These are phyloP conservation scores for Zaprionus capensis DNA, from an alignment of 1,140 invertebrate genomes.

Conservation along the genomic window DNA sequence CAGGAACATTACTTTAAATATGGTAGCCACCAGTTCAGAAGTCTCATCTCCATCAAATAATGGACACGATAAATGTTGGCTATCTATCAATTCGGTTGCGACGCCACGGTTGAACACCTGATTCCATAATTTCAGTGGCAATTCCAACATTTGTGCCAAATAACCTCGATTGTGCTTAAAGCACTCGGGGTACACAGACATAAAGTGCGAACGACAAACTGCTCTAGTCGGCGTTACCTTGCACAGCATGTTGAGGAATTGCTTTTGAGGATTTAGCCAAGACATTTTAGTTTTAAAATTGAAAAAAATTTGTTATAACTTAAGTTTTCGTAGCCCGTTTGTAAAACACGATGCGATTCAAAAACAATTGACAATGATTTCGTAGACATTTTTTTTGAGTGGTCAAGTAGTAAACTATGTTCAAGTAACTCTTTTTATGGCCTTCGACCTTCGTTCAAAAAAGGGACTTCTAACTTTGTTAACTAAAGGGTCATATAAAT, in stretches of 20 bases:
- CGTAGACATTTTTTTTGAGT: not conserved
- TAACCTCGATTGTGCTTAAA: not conserved
- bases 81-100: not conserved
- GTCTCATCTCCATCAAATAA: constrained; percentile 4
- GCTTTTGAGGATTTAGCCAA: constrained; percentile 22
- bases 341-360: not conserved
- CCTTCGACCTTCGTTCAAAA: too few relatives aligned
- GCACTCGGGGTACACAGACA: constrained; percentile 22
- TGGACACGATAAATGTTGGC: not conserved
- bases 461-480: too few relatives aligned
- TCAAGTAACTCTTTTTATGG: too few relatives aligned
- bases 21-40: not conserved
- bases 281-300: constrained; percentile 25
- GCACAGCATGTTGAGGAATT: constrained; percentile 15
- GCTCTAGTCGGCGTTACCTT: constrained; percentile 10
- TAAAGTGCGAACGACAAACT: constrained; percentile 22
- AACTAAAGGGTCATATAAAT: too few relatives aligned
- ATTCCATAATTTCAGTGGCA: constrained; percentile 9
- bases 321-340: not conserved
- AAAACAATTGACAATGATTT: not conserved
- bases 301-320: not conserved
- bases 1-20: constrained; percentile 19
- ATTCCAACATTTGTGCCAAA: not conserved
- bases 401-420: not conserved
- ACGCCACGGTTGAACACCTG: not conserved